phyloP scores from a whole-genome alignment of 2,113 vertebrate genomes.

The Struthio camelus region DNA sequence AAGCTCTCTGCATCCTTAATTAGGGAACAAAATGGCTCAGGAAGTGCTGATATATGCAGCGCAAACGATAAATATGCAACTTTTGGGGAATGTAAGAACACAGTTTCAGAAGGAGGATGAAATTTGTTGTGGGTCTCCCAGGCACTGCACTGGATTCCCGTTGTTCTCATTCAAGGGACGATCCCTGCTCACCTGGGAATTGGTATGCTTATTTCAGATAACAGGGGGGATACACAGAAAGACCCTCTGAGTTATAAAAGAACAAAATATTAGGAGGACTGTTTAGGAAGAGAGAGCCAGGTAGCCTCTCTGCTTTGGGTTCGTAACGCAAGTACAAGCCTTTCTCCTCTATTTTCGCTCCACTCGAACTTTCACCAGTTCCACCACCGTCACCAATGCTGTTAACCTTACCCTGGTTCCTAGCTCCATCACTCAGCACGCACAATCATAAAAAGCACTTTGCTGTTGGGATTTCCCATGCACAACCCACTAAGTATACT shows the following conservation, averaged over 20 bases:
- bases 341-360: not conserved
- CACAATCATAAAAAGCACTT: not conserved
- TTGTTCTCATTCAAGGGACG: not conserved
- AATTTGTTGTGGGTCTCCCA: not conserved
- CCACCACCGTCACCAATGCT: not conserved
- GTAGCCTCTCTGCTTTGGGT: not conserved
- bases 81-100: not conserved
- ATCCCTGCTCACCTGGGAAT: not conserved
- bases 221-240: not conserved
- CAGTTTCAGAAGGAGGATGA: not conserved
- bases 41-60: slow-evolving; percentile 6
- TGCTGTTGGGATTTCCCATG: not conserved
- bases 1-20: slow-evolving; percentile 42
- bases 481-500: not conserved
- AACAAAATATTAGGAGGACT: not conserved
- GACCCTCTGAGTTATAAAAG: not conserved
- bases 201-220: not conserved
- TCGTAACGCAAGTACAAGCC: not conserved
- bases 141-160: not conserved
- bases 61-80: not conserved
- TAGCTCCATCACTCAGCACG: not conserved
- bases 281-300: not conserved
- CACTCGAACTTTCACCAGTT: not conserved
- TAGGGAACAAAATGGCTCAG: not conserved
- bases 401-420: not conserved